These are phyloP conservation scores for Forbesichthys papilliferus DNA, from an alignment of 2,113 vertebrate species.

Conservation along the genomic window DNA sequence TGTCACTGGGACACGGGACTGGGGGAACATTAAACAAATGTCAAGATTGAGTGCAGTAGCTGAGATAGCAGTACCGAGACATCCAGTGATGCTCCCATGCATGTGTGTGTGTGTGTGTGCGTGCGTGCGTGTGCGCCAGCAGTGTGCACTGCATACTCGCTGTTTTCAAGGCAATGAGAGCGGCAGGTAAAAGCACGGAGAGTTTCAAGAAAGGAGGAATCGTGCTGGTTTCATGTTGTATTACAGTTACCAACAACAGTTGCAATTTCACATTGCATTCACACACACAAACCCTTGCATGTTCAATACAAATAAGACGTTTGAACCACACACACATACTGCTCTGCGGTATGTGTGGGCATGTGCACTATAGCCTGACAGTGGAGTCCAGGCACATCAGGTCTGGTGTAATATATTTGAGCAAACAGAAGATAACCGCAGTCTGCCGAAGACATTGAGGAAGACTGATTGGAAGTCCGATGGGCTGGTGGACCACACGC, in stretches of 20 bases:
- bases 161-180: too few species aligned
- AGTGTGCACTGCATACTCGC: not conserved
- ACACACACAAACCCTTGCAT: not conserved
- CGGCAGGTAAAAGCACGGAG: not conserved
- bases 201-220: not conserved
- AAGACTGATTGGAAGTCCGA: conserved; percentile 16
- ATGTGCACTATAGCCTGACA: not conserved
- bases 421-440: conserved; percentile 43
- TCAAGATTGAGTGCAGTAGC: conserved; percentile 61
- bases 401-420: conserved; percentile 40
- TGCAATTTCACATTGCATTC: conserved; percentile 8
- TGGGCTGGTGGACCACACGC: conserved; percentile 36
- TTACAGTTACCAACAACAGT: not conserved
- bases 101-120: not conserved
- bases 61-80: conserved; percentile 41
- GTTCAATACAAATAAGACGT: not conserved
- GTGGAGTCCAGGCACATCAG: conserved; percentile 11
- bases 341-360: not conserved
- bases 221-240: not conserved
- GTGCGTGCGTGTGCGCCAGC: not conserved
- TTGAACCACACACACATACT: not conserved
- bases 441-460: conserved; percentile 10
- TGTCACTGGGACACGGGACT: conserved; percentile 35
- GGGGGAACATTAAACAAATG: conserved; percentile 65
- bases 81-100: conserved; percentile 7